Evolutionary conservation across 2,888 invertebrate species (phyloP).

Genomic region (Podotricha telesiphe): DNA sequence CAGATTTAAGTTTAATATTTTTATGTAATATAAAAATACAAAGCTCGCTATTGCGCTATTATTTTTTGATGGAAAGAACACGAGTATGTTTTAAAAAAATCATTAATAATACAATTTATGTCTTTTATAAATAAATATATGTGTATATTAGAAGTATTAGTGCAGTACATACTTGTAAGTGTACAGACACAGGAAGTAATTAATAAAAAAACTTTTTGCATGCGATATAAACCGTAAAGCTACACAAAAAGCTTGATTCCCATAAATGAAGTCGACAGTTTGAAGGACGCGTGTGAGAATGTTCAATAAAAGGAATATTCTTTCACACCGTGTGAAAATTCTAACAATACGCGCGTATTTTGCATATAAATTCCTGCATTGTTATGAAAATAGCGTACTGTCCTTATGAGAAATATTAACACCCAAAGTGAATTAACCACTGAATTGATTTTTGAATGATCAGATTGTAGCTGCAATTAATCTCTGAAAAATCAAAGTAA

Average conservation of each 20-base stretch:
- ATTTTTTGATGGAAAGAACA: too few relatives aligned
- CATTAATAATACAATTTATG: too few relatives aligned
- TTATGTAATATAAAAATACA: too few relatives aligned
- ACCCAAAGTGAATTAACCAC: conserved; percentile 17
- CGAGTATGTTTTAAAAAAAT: too few relatives aligned
- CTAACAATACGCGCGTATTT: conserved; percentile 44
- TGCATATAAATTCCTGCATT: conserved; percentile 43
- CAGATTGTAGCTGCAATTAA: neutral
- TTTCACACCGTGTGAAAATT: conserved; percentile 45
- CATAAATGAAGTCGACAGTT: conserved; percentile 11
- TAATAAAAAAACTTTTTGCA: neutral
- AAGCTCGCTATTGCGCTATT: too few relatives aligned
- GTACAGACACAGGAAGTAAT: neutral
- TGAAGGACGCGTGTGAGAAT: conserved; percentile 24
- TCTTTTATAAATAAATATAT: too few relatives aligned
- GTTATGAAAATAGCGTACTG: conserved; percentile 38
- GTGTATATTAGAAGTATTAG: neutral
- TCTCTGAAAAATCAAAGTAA: too few relatives aligned
- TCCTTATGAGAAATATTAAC: conserved; percentile 36
- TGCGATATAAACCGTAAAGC: neutral
- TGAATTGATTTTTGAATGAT: neutral
- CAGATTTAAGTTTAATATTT: too few relatives aligned
- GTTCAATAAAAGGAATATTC: conserved; percentile 31
- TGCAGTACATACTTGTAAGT: neutral
- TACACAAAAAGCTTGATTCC: conserved; percentile 17